Evolutionary conservation across 2,113 vertebrate genomes (phyloP).

Genomic region (Aplodontia rufa): DNA sequence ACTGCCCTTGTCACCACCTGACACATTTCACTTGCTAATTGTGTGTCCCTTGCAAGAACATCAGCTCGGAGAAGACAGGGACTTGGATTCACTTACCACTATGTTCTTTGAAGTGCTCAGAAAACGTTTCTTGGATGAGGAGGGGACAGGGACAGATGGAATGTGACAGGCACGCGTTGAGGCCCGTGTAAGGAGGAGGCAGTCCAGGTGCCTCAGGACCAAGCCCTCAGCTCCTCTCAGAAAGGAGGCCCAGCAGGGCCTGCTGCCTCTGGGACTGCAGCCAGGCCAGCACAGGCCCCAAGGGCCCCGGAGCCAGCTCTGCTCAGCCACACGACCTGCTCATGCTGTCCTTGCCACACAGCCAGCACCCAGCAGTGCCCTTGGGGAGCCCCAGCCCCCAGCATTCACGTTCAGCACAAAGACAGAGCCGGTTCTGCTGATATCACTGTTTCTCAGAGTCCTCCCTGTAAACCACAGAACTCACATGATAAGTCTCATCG

Average conservation of each 20-base stretch:
- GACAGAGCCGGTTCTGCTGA: not conserved
- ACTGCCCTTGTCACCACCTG: not conserved
- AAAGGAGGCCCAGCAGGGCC: too few relatives aligned
- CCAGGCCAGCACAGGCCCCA: too few relatives aligned
- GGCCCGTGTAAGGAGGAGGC: not conserved
- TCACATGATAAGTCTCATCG: too few relatives aligned
- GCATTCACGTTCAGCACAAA: not conserved
- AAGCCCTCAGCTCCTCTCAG: too few relatives aligned
- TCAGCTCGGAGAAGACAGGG: not conserved
- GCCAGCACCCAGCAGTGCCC: not conserved
- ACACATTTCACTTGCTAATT: not conserved
- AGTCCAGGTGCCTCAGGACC: not conserved
- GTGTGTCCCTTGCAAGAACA: not conserved
- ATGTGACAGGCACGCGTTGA: not conserved
- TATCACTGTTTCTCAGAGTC: too few relatives aligned
- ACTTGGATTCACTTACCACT: not conserved
- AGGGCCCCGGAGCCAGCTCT: too few relatives aligned
- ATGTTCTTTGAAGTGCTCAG: not conserved
- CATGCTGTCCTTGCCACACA: not conserved
- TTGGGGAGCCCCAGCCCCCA: too few relatives aligned
- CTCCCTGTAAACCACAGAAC: too few relatives aligned
- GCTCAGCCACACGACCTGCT: not conserved
- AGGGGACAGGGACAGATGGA: too few relatives aligned
- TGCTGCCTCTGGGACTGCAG: too few relatives aligned
- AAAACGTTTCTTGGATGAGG: not conserved